Conservation (phyloP, 1,140 invertebrate genomes). For the Monochamus saltuarius region DNA sequence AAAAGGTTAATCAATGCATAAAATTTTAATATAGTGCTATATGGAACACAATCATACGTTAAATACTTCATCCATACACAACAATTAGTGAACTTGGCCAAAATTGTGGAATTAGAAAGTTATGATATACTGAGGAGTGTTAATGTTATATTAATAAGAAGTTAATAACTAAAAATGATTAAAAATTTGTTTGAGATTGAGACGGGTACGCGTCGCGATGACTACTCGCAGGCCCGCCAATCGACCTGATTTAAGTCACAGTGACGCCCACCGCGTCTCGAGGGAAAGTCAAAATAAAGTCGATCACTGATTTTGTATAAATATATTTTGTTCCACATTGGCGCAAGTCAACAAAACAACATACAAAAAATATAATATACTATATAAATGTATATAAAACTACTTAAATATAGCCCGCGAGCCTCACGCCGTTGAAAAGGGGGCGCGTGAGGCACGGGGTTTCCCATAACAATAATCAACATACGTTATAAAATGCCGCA, state of each 20-base stretch:
- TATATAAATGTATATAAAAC: constrained; percentile 47
- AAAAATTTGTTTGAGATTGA: neutral
- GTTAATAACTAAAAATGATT: constrained; percentile 21
- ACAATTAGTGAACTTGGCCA: constrained; percentile 43
- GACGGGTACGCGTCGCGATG: constrained; percentile 1
- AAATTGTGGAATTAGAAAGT: constrained; percentile 41
- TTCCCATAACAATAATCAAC: constrained; percentile 21
- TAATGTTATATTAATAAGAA: constrained; percentile 18
- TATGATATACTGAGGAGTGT: constrained; percentile 19
- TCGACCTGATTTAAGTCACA: too few relatives aligned
- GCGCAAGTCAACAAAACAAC: constrained; percentile 53
- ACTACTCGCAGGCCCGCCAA: neutral
- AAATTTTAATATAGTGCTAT: constrained; percentile 40
- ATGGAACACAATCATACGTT: constrained; percentile 34
- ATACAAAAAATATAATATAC: constrained; percentile 49
- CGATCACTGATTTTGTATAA: constrained; percentile 43
- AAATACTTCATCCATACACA: constrained; percentile 32
- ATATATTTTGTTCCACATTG: constrained; percentile 53
- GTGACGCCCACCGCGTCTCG: neutral
- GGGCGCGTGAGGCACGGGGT: neutral
- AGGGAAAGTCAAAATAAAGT: constrained; percentile 13
- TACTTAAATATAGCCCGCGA: constrained; percentile 24
- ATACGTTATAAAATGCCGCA: constrained; percentile 15
- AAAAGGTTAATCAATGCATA: constrained; percentile 23
- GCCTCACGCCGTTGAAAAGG: too few relatives aligned